A percentile compares a stretch with the other conserved stretches of the same genome.
Evolutionary conservation across 2,797 vertebrate species (phyloP).

Genomic region (Adelosebastes latens): DNA sequence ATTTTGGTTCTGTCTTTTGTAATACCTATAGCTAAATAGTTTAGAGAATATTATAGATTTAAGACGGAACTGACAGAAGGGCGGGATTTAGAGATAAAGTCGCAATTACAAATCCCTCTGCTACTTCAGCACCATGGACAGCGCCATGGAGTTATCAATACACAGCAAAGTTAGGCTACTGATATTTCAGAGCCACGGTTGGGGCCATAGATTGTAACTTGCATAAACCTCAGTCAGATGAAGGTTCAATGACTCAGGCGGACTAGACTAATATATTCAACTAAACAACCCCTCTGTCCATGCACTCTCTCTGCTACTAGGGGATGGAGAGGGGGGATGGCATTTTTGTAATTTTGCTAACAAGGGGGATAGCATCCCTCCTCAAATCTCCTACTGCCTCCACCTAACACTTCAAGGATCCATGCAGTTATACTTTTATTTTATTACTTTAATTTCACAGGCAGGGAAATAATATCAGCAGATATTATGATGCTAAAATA

Average conservation of each 20-base stretch:
- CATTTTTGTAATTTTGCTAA: no score
- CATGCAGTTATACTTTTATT: background rate
- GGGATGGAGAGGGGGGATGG: background rate
- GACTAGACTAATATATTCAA: background rate
- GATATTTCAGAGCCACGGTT: background rate
- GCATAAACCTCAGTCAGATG: background rate
- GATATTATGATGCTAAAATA: background rate
- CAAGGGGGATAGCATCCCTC: fast-evolving
- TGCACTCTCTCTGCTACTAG: background rate
- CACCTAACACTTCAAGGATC: background rate
- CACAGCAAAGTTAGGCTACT: background rate
- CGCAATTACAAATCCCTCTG: background rate
- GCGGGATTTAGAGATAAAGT: background rate
- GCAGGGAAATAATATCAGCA: background rate
- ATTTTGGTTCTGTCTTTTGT: no score
- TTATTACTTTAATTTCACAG: background rate
- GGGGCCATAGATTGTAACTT: background rate
- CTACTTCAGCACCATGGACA: background rate
- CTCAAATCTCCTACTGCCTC: background rate
- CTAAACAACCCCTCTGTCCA: background rate
- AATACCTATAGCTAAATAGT: no score
- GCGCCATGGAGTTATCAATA: background rate
- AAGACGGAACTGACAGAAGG: background rate
- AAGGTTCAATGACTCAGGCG: background rate
- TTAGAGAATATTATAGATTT: background rate